phyloP scores from a whole-genome alignment of 2,888 invertebrate genomes.

The Eupithecia dodoneata region DNA sequence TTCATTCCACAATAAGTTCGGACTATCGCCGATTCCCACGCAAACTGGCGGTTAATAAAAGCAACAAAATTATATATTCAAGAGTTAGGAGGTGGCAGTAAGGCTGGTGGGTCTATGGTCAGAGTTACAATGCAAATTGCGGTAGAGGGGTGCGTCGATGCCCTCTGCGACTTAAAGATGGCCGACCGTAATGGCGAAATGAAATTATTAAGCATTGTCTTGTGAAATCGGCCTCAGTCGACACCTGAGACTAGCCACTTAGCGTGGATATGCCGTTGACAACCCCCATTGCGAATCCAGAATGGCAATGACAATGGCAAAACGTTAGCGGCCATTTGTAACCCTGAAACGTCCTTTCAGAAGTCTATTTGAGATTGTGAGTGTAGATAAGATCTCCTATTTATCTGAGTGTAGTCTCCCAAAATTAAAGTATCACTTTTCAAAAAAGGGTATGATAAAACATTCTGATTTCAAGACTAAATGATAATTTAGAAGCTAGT shows the following conservation, averaged over 20 bases:
- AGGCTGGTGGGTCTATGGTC: conserved; percentile 82
- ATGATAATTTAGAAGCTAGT: background rate
- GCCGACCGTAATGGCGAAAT: conserved; percentile 83
- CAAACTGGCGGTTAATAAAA: conserved; percentile 83
- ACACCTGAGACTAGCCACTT: conserved; percentile 80
- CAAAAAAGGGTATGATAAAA: background rate
- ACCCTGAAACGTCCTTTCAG: background rate
- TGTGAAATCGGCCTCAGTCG: conserved; percentile 84
- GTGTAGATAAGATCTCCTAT: background rate
- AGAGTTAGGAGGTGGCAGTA: conserved; percentile 83
- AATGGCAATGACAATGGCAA: background rate
- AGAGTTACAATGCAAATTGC: conserved; percentile 84
- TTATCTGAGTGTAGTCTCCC: background rate
- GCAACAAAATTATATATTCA: conserved; percentile 85
- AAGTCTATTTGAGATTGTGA: background rate
- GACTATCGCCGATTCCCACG: conserved; percentile 83
- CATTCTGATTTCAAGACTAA: background rate
- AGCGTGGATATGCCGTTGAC: conserved; percentile 65
- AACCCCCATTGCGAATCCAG: background rate
- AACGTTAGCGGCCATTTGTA: background rate
- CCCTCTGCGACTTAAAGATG: conserved; percentile 83
- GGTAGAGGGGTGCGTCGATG: conserved; percentile 81
- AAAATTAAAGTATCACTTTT: background rate
- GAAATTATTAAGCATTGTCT: conserved; percentile 85
- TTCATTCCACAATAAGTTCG: conserved; percentile 79